A percentile compares a stretch with the other conserved stretches of the same genome.
Evolutionary conservation across 2,113 vertebrate species (phyloP).

Genomic region (Chrysemys picta): DNA sequence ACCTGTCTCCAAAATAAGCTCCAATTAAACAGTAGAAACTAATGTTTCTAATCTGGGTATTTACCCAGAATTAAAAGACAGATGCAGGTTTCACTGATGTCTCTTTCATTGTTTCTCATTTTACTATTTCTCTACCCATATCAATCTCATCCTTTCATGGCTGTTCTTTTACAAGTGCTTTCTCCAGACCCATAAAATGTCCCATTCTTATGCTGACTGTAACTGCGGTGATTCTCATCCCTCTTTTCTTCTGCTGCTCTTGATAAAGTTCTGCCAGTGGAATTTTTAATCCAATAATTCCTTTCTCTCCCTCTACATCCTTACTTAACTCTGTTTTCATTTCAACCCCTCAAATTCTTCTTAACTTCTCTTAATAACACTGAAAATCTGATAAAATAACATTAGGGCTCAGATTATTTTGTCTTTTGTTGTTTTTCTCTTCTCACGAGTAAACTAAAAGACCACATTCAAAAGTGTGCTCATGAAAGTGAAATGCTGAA

Average conservation of each 20-base stretch:
- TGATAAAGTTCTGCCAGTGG: neutral
- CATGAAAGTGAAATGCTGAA: neutral
- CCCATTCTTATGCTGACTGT: rapidly evolving
- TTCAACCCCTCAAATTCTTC: neutral
- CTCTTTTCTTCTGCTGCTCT: neutral
- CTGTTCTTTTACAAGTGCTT: neutral
- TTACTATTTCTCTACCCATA: neutral
- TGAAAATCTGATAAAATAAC: rapidly evolving
- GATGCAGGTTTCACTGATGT: conserved; percentile 15
- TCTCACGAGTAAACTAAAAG: neutral
- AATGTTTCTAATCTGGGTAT: conserved; percentile 30
- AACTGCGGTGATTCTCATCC: neutral
- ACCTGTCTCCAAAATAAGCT: neutral
- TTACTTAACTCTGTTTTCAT: neutral
- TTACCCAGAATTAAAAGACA: conserved; percentile 35
- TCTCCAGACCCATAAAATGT: neutral
- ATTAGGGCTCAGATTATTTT: too few relatives aligned
- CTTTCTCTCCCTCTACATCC: rapidly evolving
- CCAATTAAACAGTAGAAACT: conserved; percentile 16
- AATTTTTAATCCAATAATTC: neutral
- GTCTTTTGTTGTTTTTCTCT: neutral
- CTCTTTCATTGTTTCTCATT: conserved; percentile 24
- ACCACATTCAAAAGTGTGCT: neutral
- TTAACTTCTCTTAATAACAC: rapidly evolving
- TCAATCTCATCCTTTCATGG: neutral